Percentiles rank a stretch among this genome's conserved stretches.
These are phyloP conservation scores for Brachionus asplanchnoidis DNA, from an alignment of 1,140 invertebrate genomes.

Conservation along the genomic window DNA sequence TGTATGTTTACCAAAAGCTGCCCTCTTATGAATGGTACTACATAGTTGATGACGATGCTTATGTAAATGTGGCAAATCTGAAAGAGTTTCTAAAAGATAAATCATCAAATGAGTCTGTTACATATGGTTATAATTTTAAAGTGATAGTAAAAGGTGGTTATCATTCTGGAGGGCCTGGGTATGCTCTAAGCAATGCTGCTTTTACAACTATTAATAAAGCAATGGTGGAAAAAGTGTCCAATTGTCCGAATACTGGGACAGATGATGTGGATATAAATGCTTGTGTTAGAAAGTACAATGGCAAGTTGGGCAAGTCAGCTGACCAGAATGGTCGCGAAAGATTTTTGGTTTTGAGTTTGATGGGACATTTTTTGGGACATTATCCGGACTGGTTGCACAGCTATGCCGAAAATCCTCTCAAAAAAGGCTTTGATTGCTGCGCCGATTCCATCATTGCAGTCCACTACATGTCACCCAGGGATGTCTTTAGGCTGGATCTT, in stretches of 20 bases:
- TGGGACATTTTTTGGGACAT: neutral
- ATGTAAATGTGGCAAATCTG: slow-evolving; percentile 61
- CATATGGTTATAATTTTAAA: slow-evolving; percentile 39
- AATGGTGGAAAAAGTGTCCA: neutral
- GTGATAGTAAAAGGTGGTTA: neutral
- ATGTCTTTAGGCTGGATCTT: neutral
- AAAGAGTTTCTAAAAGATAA: slow-evolving; percentile 50
- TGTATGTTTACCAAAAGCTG: slow-evolving; percentile 58
- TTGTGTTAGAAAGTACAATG: neutral
- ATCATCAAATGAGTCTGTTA: slow-evolving; percentile 44
- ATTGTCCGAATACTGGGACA: neutral
- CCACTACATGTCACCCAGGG: neutral
- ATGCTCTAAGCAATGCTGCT: slow-evolving; percentile 48
- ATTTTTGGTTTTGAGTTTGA: slow-evolving; percentile 3
- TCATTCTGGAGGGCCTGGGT: slow-evolving; percentile 47
- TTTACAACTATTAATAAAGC: neutral
- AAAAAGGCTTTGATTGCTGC: neutral
- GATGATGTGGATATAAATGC: slow-evolving; percentile 22
- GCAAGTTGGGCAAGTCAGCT: neutral
- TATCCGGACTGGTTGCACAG: neutral
- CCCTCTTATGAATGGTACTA: slow-evolving; percentile 74
- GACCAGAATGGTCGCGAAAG: neutral
- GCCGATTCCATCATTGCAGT: neutral
- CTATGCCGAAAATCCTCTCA: neutral
- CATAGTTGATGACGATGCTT: slow-evolving; percentile 91